Base-by-base conservation (phyloP, 2,797 vertebrate species). In the Characodon lateralis region DNA sequence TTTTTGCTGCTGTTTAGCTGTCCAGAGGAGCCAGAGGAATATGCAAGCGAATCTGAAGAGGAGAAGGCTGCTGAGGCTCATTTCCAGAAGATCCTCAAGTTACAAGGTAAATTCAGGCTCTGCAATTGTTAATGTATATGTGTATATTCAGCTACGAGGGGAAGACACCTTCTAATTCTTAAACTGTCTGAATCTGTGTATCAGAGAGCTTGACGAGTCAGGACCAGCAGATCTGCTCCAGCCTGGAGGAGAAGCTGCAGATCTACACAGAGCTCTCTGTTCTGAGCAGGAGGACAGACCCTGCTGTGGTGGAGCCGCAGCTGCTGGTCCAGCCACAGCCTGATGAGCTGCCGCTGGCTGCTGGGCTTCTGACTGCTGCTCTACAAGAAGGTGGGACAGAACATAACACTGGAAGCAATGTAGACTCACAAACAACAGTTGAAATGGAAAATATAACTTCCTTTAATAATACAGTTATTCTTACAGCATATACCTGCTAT, bases 191-290 rank as follows among this genome's bases (percentile, higher is more conserved):
- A 77, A 58, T 43, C 58, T 78, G 56, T 84, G 26, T 71, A 4
- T 58, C 88, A 99, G 98, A 98, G 92, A 96, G 91, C 61, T 94
- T 99, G 74, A 94, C 71, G 86, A 94, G 90, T 86, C 96, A 96
- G 69, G 98, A 99, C 91, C 97, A 99, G 83, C 96, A 97, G 87
- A 98, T 99, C 87, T 98, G 97, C 85, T 95, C 84, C 2, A 95
- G 83, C 75, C 95, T 99, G 94, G 98, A 98, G 92, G 97, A 98
- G 78, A 99, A 99, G 87, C 91, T 99, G 75, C 94, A 85, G 74
- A 96, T 98, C 83, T 97, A 96, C 10, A 91, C 95, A 0, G 94
- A 95, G 72, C 94, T 98, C 72, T 95, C 94, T 16, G 83, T 93
- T 41, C 87, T 96, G 82, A 94, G 87, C 14, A 87, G 93, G 85